Evolutionary conservation across 2,797 vertebrate genomes (phyloP), one percentile per base, ranked within the genome.

Genomic region (Sebastes oblongus): DNA sequence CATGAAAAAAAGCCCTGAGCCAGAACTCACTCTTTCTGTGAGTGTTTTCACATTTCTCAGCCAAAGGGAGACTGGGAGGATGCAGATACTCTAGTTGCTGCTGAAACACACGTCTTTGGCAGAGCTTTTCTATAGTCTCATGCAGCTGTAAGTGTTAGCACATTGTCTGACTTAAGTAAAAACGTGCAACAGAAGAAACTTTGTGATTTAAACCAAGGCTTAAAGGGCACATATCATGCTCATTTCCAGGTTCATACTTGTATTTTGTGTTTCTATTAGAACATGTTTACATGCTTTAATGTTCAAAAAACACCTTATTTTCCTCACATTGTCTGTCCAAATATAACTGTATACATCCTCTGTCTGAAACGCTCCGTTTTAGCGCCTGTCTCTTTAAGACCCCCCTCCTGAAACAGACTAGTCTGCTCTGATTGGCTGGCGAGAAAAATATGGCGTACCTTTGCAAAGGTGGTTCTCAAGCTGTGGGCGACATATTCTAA

Each of bases 21-120:
- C 94, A 87, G 87, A 96, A 95, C 96, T 94, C 77, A 95, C 96
- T 92, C 95, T 97, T 96, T 96, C 96, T 97, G 96, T 95, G 93
- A 95, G 94, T 96, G 95, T 97, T 97, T 97, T 96, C 94, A 87
- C 93, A 95, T 93, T 91, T 93, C 91, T 92, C 73, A 84, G 81
- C 85, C 82, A 75, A 90, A 90, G 86, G 87, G 84, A 91, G 89
- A 88, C 86, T 86, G 93, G 88, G 93, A 94, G 93, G 95, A 94
- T 96, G 88, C 84, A 96, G 86, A 91, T 85, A 90, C 94, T 83
- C 72, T 46, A 3, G 42, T 42, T 93, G 91, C 90, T 86, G 71
- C 73, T 91, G 69, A 95, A 94, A 95, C 93, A 95, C 95, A 95
- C 90, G 89, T 94, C 92, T 94, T 94, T 83, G 84, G 65, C 78